phyloP scores from a whole-genome alignment of 2,797 vertebrate genomes.

The Myiotriccus ornatus region DNA sequence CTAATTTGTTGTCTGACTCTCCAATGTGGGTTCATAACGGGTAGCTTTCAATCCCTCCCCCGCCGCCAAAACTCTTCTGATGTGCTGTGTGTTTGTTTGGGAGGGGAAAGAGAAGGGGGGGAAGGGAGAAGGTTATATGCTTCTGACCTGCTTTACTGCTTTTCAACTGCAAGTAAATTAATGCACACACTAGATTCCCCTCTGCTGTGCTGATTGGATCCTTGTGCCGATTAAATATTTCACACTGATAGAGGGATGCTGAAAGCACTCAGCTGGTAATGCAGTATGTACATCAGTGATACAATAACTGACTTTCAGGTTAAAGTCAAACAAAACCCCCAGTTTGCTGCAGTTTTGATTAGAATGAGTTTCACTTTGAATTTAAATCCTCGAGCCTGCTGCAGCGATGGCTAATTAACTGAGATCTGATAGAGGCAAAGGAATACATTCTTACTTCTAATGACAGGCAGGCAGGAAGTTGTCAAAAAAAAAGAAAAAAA shows the following conservation, averaged over 20 bases:
- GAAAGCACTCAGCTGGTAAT: slow-evolving; percentile 61
- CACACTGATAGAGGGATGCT: slow-evolving; percentile 52
- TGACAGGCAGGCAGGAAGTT: slow-evolving; percentile 26
- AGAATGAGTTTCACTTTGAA: slow-evolving; percentile 59
- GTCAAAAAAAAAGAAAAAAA: background rate
- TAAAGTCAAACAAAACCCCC: slow-evolving; percentile 54
- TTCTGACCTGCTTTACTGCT: slow-evolving; percentile 62
- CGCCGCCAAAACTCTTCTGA: slow-evolving; percentile 17
- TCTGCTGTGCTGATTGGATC: slow-evolving; percentile 60
- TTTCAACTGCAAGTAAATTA: slow-evolving; percentile 63
- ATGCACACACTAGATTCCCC: slow-evolving; percentile 31
- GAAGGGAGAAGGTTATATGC: slow-evolving; percentile 27
- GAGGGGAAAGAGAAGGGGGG: background rate
- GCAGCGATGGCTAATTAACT: slow-evolving; percentile 48
- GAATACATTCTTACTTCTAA: slow-evolving; percentile 1
- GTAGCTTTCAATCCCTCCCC: slow-evolving; percentile 11
- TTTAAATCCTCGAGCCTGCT: slow-evolving; percentile 48
- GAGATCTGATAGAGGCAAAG: slow-evolving; percentile 42
- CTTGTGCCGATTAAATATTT: slow-evolving; percentile 62
- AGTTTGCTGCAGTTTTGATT: slow-evolving; percentile 55
- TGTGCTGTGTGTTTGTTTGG: slow-evolving; percentile 44
- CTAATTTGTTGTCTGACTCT: slow-evolving; percentile 47
- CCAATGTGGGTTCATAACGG: background rate
- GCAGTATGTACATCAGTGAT: slow-evolving; percentile 32
- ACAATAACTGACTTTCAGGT: slow-evolving; percentile 52